These are phyloP conservation scores for Pelmatolapia mariae DNA, from an alignment of 2,113 vertebrate genomes.

Conservation along the genomic window DNA sequence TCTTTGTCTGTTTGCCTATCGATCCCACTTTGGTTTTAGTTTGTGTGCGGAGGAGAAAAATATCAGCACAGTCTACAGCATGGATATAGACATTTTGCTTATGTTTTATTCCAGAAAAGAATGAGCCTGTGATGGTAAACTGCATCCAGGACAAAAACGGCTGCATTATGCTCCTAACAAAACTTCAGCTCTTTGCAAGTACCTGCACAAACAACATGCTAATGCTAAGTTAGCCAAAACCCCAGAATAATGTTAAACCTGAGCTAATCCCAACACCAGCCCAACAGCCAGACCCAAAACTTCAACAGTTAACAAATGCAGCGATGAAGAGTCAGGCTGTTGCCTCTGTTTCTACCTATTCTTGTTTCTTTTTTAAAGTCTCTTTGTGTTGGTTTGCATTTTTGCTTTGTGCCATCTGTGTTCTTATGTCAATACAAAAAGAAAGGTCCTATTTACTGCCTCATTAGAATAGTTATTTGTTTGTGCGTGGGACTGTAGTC, in stretches of 20 bases:
- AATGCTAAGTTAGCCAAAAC: not conserved
- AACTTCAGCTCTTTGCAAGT: not conserved
- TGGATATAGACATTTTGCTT: not conserved
- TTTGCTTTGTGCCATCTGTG: not conserved
- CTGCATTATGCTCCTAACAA: not conserved
- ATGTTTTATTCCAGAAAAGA: not conserved
- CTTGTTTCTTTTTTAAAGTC: not conserved
- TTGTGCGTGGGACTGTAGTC: not conserved
- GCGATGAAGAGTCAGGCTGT: not conserved
- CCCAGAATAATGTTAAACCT: not conserved
- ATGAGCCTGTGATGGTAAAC: not conserved
- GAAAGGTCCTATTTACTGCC: not conserved
- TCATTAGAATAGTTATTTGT: not conserved
- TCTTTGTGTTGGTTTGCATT: not conserved
- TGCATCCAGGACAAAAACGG: not conserved
- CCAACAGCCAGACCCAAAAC: not conserved
- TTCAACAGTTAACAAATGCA: not conserved
- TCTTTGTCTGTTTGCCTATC: not conserved
- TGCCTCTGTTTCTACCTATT: not conserved
- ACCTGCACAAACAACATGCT: not conserved
- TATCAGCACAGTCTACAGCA: not conserved
- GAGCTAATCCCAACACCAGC: not conserved
- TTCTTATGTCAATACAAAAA: not conserved
- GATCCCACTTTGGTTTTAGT: not conserved
- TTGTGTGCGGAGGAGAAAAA: not conserved